phyloP scores from a whole-genome alignment of 1,140 invertebrate species.

The Hyphantria cunea region DNA sequence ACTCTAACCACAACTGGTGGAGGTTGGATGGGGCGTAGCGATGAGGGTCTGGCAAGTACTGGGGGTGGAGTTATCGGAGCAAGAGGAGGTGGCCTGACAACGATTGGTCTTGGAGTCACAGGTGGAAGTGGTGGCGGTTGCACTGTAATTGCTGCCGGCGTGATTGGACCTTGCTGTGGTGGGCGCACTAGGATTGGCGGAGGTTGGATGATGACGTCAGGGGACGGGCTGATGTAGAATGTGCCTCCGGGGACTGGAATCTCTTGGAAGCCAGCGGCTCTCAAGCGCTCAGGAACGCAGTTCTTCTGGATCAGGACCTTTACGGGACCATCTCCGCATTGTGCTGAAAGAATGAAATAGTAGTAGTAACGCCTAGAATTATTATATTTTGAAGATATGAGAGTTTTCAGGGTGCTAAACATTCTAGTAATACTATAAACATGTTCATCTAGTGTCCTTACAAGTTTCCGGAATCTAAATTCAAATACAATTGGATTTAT shows the following conservation, averaged over 20 bases:
- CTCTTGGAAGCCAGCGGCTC: conserved; percentile 45
- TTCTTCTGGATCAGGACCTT: conserved; percentile 36
- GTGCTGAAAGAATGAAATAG: conserved; percentile 39
- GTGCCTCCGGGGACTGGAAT: conserved; percentile 52
- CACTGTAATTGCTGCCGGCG: conserved; percentile 46
- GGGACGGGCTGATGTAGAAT: conserved; percentile 46
- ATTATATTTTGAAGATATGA: no score
- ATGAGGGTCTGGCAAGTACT: conserved; percentile 45
- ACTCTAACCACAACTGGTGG: conserved; percentile 48
- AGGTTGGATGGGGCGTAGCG: conserved; percentile 41
- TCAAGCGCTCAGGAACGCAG: conserved; percentile 32
- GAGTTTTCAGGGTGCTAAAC: no score
- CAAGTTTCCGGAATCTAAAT: no score
- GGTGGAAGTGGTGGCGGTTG: conserved; percentile 43
- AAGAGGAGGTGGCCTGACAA: conserved; percentile 43
- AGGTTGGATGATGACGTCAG: conserved; percentile 56
- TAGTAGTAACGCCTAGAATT: neutral
- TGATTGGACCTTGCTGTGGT: conserved; percentile 42
- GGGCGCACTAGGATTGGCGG: conserved; percentile 56
- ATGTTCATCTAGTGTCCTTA: no score
- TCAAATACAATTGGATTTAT: no score
- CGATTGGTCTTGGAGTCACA: conserved; percentile 48
- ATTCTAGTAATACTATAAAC: no score
- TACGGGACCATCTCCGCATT: conserved; percentile 47
- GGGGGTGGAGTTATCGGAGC: conserved; percentile 49